These are phyloP conservation scores for Stegostoma tigrinum DNA, from an alignment of 2,113 vertebrate species.

Conservation along the genomic window DNA sequence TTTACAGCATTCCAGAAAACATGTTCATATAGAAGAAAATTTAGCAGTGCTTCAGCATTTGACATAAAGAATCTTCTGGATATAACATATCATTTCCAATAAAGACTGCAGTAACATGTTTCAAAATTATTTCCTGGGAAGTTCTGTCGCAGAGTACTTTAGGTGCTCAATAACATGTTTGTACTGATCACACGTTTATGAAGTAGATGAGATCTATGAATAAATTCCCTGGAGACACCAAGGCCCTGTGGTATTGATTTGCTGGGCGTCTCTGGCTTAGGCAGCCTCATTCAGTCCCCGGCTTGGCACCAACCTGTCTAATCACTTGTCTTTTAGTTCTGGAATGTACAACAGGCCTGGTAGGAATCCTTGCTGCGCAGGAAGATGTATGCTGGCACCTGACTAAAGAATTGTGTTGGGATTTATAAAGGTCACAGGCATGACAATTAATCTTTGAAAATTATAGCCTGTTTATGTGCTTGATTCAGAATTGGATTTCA, in stretches of 20 bases:
- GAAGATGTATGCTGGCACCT: conserved; percentile 55
- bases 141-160: conserved; percentile 52
- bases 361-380: conserved; percentile 57
- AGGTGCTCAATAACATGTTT: conserved; percentile 50
- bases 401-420: conserved; percentile 53
- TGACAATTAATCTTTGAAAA: conserved; percentile 44
- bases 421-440: conserved; percentile 52
- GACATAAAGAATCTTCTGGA: not conserved
- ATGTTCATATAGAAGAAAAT: not conserved
- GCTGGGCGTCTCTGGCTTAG: conserved; percentile 53
- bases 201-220: conserved; percentile 52
- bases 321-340: conserved; percentile 58
- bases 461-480: conserved; percentile 50
- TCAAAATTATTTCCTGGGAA: not conserved
- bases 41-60: not conserved
- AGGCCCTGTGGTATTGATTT: conserved; percentile 52
- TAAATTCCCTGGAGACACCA: conserved; percentile 57
- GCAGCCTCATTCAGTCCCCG: conserved; percentile 53
- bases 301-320: conserved; percentile 62
- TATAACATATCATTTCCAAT: too few species aligned
- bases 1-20: not conserved
- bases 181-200: conserved; percentile 57
- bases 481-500: conserved; percentile 47
- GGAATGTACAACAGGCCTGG: conserved; percentile 44
- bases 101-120: not conserved